These are phyloP conservation scores for Manis pentadactyla DNA, from an alignment of 2,797 vertebrate genomes.

Conservation along the genomic window DNA sequence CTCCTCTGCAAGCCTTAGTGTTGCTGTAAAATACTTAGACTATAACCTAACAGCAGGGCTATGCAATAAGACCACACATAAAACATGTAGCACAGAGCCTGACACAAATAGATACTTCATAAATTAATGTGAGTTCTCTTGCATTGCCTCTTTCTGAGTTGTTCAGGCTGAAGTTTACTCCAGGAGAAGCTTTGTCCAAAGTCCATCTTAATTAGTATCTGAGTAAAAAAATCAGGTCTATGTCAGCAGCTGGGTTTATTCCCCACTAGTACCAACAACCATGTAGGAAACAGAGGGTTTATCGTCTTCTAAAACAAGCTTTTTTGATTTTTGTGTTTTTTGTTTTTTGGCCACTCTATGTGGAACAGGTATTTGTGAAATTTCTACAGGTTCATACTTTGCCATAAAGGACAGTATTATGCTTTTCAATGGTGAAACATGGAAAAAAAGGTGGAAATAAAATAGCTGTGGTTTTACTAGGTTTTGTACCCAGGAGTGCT, in stretches of 20 bases:
- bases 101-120: neutral
- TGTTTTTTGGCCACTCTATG: neutral
- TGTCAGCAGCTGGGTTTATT: neutral
- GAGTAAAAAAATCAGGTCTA: neutral
- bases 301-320: neutral
- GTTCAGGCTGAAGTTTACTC: neutral
- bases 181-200: neutral
- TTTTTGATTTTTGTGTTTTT: neutral
- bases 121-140: neutral
- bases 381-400: conserved; percentile 3
- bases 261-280: neutral
- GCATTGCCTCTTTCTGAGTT: neutral
- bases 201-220: neutral
- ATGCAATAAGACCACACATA: neutral
- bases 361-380: conserved; percentile 15
- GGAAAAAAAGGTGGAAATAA: neutral
- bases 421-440: neutral
- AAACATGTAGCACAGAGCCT: neutral
- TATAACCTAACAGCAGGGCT: neutral
- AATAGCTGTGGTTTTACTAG: neutral
- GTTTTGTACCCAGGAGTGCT: neutral
- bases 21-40: neutral
- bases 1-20: neutral
- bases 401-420: neutral
- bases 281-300: neutral